phyloP scores from a whole-genome alignment of 1,140 invertebrate species.

The Pemphigus obesinymphae region DNA sequence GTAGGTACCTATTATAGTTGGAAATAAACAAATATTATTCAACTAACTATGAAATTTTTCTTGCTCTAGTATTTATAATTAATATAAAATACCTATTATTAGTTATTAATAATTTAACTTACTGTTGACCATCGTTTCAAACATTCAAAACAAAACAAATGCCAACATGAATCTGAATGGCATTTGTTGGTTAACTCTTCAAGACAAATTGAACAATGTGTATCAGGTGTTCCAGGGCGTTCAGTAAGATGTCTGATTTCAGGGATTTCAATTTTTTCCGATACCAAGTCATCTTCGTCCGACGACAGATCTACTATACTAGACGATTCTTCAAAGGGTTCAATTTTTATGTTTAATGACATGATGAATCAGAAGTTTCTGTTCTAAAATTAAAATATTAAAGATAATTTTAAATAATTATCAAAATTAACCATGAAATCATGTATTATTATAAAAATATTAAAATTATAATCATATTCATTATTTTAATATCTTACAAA shows the following conservation, averaged over 20 bases:
- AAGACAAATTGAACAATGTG: conserved; percentile 25
- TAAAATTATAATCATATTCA: no score
- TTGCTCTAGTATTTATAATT: no score
- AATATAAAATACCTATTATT: no score
- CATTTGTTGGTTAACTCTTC: conserved; percentile 14
- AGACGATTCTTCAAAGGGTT: neutral
- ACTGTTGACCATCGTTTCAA: conserved; percentile 24
- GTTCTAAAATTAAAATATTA: neutral
- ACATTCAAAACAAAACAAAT: conserved; percentile 30
- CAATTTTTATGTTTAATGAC: neutral
- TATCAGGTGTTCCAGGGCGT: neutral
- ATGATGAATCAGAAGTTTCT: neutral
- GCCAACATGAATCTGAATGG: conserved; percentile 12
- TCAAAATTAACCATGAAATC: no score
- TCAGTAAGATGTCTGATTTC: neutral
- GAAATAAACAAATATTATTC: no score
- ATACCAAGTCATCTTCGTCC: neutral
- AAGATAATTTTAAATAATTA: no score
- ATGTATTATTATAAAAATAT: no score
- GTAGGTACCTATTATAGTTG: no score
- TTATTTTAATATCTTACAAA: no score
- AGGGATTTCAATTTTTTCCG: neutral
- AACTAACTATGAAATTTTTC: no score
- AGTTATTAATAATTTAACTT: neutral
- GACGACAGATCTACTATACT: neutral